Conservation (phyloP, 1,140 invertebrate species). For the Brachystomella parvula region DNA sequence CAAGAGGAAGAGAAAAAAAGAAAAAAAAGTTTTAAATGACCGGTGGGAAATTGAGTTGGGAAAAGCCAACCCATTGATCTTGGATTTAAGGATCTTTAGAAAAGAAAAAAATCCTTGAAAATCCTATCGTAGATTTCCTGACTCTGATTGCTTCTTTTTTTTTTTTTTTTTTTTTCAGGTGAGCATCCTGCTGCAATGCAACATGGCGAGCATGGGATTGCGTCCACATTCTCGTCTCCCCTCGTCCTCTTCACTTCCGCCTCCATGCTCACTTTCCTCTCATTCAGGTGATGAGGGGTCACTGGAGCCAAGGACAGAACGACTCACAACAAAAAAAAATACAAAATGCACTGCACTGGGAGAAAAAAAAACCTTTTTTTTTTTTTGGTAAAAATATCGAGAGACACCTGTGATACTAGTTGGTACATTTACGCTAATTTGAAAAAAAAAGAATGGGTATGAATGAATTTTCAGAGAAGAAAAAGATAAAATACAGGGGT, state of each 20-base stretch:
- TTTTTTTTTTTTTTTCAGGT: slow-evolving; percentile 42
- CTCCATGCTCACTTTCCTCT: slow-evolving; percentile 3
- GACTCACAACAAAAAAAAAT: not conserved
- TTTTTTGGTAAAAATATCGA: slow-evolving; percentile 13
- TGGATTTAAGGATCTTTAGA: not conserved
- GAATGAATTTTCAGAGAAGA: too few relatives aligned
- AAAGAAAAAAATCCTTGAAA: not conserved
- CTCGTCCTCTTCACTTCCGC: slow-evolving; percentile 3
- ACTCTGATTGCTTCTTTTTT: slow-evolving; percentile 7
- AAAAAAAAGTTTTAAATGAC: not conserved
- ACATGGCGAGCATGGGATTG: slow-evolving; percentile 43
- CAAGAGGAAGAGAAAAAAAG: not conserved
- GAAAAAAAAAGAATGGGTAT: too few relatives aligned
- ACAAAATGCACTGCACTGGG: not conserved
- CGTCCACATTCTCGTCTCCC: slow-evolving; percentile 29
- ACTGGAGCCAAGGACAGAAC: not conserved
- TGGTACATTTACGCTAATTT: too few relatives aligned
- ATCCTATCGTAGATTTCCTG: not conserved
- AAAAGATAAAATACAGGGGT: too few relatives aligned
- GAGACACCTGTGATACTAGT: slow-evolving; percentile 13
- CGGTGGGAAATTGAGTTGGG: not conserved
- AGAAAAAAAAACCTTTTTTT: not conserved
- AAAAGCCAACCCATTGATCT: not conserved
- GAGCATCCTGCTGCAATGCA: slow-evolving; percentile 55
- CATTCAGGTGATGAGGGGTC: slow-evolving; percentile 25